A percentile compares a stretch with the other conserved stretches of the same genome.
Evolutionary conservation across 1,140 invertebrate genomes (phyloP).

Genomic region (Chrysopa pallens): DNA sequence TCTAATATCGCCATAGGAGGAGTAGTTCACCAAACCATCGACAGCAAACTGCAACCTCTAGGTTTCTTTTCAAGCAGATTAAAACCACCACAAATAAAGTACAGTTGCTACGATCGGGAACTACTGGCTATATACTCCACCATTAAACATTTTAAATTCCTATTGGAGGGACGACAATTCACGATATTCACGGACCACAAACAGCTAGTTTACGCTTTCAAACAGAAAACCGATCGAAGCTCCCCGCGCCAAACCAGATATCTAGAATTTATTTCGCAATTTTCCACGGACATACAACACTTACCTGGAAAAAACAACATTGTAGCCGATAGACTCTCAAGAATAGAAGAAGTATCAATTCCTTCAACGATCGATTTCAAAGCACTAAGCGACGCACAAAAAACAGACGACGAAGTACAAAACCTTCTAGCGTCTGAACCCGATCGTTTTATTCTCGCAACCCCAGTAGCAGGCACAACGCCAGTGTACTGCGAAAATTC

Average conservation of each 20-base stretch:
- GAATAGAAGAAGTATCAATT: constrained; percentile 9
- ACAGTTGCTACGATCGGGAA: constrained; percentile 24
- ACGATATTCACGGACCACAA: constrained; percentile 22
- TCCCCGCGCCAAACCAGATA: constrained; percentile 14
- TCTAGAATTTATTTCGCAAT: constrained; percentile 16
- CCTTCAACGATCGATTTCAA: constrained; percentile 13
- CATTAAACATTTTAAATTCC: constrained; percentile 14
- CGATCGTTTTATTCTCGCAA: constrained; percentile 1
- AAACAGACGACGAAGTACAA: constrained; percentile 4
- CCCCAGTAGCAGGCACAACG: not conserved
- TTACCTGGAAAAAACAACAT: constrained; percentile 15
- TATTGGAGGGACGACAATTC: constrained; percentile 15
- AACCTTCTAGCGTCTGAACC: not conserved
- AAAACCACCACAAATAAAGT: constrained; percentile 14
- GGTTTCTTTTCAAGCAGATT: constrained; percentile 14
- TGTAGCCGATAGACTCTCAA: constrained; percentile 14
- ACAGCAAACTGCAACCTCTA: constrained; percentile 7
- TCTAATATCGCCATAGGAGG: constrained; percentile 4
- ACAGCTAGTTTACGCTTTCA: constrained; percentile 17
- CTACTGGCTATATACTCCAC: constrained; percentile 24
- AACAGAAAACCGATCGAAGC: constrained; percentile 11
- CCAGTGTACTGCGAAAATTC: constrained; percentile 13
- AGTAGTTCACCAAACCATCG: constrained; percentile 5
- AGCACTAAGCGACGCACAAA: constrained; percentile 3
- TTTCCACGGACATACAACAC: constrained; percentile 18